Base-by-base conservation (phyloP, 2,888 invertebrate species). In the Noctua fimbriata region DNA sequence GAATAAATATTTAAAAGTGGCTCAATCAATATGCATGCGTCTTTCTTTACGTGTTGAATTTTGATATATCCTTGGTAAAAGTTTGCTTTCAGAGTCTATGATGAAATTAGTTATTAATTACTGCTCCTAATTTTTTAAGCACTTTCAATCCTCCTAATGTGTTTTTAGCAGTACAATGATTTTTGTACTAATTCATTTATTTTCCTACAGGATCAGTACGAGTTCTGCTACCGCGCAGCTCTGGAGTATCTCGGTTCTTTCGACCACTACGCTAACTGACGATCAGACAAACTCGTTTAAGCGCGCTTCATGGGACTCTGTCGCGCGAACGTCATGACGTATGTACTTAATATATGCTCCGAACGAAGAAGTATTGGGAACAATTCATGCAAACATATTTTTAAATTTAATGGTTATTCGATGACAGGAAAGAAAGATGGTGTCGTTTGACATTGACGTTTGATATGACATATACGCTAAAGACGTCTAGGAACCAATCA, bases 221-320 rank as follows among this genome's bases (percentile, higher is more conserved):
- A 99, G 96, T 99, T 99, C 97, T 99, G 99, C 97, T 99, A 99
- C 97, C 98, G 99, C 91, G 99, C 99, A 83, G 99, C 99, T 91
- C 97, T 99, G 95, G 99, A 99, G 95, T 99, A 99, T 97, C 98
- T 99, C 94, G 99, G 99, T 90, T 99, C 99, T 44, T 99, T 99
- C 96, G 99, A 99, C 97, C 99, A 99, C 96, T 99, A 99, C 97
- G 98, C 98, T 94, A 98, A 98, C 97, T 98, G 98, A 98, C 97
- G 95, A 91, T 96, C 96, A 96, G 96, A 96, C 92, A 90, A 93
- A 90, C 97, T 97, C 88, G 96, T 97, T 90, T 97, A 95, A 94
- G 79, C 83, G 85, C 85, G 81, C 83, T 77, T 73, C 81, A 77
- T 82, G 78, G 88, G 87, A 89, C 92, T 74, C 91, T 92, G 91